phyloP scores from a whole-genome alignment of 2,888 invertebrate genomes.

The Lobophora halterata region DNA sequence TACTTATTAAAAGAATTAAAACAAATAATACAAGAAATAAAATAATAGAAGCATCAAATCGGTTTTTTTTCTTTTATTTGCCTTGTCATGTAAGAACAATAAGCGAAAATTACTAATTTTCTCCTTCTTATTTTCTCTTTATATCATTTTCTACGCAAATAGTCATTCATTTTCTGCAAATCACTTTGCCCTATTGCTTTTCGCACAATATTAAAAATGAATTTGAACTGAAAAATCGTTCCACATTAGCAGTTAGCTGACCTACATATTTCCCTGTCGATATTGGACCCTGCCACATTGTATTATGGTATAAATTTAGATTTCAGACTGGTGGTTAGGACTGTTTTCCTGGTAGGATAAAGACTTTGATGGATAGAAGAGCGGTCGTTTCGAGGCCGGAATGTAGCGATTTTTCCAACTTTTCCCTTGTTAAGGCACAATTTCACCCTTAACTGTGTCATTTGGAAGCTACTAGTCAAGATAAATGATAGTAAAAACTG shows the following conservation, averaged over 20 bases:
- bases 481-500: conserved; percentile 3
- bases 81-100: conserved; percentile 1
- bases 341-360: conserved; percentile 10
- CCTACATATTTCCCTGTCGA: conserved; percentile 22
- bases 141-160: too few relatives aligned
- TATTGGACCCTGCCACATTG: conserved; percentile 11
- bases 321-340: conserved; percentile 10
- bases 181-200: conserved; percentile 21
- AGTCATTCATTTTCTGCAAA: conserved; percentile 6
- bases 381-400: conserved; percentile 16
- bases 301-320: conserved; percentile 22
- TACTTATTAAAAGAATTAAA: too few relatives aligned
- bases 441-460: conserved; percentile 15
- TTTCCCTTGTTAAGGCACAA: conserved; percentile 14
- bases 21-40: too few relatives aligned
- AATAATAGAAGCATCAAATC: neutral
- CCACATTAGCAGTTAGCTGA: conserved; percentile 31
- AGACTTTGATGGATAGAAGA: conserved; percentile 37
- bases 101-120: too few relatives aligned
- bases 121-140: too few relatives aligned
- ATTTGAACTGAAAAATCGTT: conserved; percentile 27
- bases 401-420: conserved; percentile 20
- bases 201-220: conserved; percentile 32
- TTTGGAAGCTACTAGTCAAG: conserved; percentile 18
- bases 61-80: neutral